Base-by-base conservation (phyloP, 2,797 vertebrate genomes). In the Amblyopsis hoosieri region DNA sequence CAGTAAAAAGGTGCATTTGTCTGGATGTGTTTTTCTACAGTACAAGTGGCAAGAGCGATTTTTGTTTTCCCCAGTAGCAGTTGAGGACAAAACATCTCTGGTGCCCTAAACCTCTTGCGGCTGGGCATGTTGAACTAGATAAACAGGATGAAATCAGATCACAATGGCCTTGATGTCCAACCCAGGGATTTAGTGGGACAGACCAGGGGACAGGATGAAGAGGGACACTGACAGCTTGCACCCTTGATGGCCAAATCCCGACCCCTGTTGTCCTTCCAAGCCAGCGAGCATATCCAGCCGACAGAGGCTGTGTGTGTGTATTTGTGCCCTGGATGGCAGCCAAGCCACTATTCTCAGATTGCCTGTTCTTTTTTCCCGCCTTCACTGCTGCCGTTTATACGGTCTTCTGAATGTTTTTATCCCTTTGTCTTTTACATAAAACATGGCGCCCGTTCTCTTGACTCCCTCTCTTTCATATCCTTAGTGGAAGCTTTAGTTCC, bases 201-300 rank as follows among this genome's bases (percentile, higher is more conserved):
- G 85, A 86, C 78, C 78, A 54, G 76, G 83, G 82, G 85, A 84
- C 81, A 80, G 66, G 79, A 89, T 79, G 73, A 85, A 80, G 69
- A 72, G 79, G 77, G 68, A 72, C 78, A 78, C 74, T 80, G 86
- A 90, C 91, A 93, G 90, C 91, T 91, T 92, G 90, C 80, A 85
- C 83, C 82, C 85, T 89, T 87, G 80, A 88, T 83, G 87, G 89
- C 90, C 87, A 89, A 89, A 91, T 85, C 83, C 85, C 71, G 83
- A 92, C 89, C 90, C 90, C 81, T 87, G 89, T 90, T 91, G 89
- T 90, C 87, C 80, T 90, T 93, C 91, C 90, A 92, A 90, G 87
- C 78, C 72, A 57, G 67, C 68, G 76, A 85, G 79, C 75, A 63
- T 67, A 83, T 90, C 87, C 89, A 90, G 82, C 76, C 87, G 85